Conservation (phyloP, 2,888 invertebrate species). For the Chymomyza amoena region DNA sequence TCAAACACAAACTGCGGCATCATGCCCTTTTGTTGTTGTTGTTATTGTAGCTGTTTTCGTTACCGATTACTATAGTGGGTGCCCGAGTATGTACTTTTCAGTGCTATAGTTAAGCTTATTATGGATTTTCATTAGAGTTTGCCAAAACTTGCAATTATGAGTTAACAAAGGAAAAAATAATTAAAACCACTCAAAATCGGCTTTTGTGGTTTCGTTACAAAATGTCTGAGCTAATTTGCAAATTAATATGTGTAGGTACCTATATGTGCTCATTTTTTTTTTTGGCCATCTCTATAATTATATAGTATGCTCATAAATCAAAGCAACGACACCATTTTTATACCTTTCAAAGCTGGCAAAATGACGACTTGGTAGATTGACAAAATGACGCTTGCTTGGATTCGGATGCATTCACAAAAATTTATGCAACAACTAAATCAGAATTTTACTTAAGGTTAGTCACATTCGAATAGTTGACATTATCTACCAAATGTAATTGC, state of each 20-base stretch:
- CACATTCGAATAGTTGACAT: not conserved
- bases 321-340: not conserved
- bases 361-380: not conserved
- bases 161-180: conserved; percentile 51
- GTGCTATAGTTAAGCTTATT: not conserved
- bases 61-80: conserved; percentile 25
- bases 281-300: not conserved
- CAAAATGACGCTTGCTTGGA: not conserved
- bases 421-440: conserved; percentile 16
- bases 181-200: conserved; percentile 34
- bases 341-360: not conserved
- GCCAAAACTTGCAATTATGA: conserved; percentile 46
- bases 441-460: not conserved
- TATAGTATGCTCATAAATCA: not conserved
- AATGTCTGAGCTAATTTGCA: conserved; percentile 4
- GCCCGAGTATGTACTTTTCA: conserved; percentile 18
- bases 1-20: conserved; percentile 62
- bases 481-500: conserved; percentile 6
- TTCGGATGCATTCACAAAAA: not conserved
- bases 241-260: not conserved
- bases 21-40: conserved; percentile 68
- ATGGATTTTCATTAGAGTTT: not conserved
- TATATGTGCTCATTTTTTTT: too few species aligned
- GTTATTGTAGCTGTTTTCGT: not conserved
- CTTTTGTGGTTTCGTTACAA: conserved; percentile 1